phyloP scores from a whole-genome alignment of 2,113 vertebrate genomes.

The Abramis brama region DNA sequence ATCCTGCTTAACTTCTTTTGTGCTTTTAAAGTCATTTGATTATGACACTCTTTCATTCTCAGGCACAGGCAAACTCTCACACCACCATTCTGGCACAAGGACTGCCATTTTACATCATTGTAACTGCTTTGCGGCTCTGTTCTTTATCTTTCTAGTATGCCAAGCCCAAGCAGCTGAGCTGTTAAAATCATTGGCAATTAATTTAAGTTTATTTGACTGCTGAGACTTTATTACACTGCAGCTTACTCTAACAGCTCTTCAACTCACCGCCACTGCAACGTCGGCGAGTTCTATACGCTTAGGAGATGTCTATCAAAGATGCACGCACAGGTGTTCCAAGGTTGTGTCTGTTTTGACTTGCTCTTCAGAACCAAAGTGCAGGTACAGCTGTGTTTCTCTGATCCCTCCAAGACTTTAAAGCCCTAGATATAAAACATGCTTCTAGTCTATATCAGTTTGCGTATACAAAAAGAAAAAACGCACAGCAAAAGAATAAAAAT shows the following conservation, averaged over 20 bases:
- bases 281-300: background rate
- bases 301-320: conserved; percentile 31
- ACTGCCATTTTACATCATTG: conserved; percentile 7
- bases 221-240: conserved; percentile 17
- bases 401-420: conserved; percentile 26
- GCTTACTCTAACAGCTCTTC: conserved; percentile 12
- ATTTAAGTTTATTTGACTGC: conserved; percentile 40
- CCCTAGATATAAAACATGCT: background rate
- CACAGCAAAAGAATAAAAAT: conserved; percentile 1
- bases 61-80: background rate
- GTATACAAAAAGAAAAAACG: background rate
- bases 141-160: conserved; percentile 34
- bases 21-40: background rate
- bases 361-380: conserved; percentile 19
- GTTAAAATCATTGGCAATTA: conserved; percentile 30
- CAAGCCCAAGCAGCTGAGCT: conserved; percentile 10
- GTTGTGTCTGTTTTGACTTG: conserved; percentile 32
- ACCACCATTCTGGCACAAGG: background rate
- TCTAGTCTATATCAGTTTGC: conserved; percentile 8
- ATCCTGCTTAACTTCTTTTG: background rate
- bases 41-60: conserved; percentile 1
- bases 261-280: background rate
- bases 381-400: conserved; percentile 6
- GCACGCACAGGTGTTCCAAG: conserved; percentile 15
- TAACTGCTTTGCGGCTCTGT: conserved; percentile 34